These are phyloP conservation scores for Campylomormyrus tamandua DNA, from an alignment of 2,113 vertebrate genomes.

Conservation along the genomic window DNA sequence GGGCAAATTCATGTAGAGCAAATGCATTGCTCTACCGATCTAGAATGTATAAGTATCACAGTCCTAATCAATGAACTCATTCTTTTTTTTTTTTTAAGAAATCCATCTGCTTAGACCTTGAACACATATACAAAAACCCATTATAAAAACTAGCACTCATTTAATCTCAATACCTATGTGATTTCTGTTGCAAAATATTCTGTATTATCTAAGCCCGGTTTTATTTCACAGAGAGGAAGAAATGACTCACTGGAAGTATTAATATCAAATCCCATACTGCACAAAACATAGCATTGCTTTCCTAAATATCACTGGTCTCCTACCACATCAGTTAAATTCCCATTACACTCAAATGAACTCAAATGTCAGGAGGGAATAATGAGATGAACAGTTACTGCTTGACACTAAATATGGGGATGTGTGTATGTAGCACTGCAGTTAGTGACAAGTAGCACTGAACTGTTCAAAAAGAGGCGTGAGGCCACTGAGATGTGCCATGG, in stretches of 20 bases:
- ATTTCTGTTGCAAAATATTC: background rate
- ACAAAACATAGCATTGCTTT: background rate
- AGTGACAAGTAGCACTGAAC: background rate
- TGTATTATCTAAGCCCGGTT: background rate
- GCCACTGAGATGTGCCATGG: background rate
- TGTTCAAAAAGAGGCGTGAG: background rate
- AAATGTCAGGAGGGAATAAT: constrained; percentile 5
- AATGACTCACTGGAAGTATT: background rate
- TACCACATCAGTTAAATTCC: background rate
- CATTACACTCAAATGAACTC: background rate
- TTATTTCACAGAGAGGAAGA: background rate
- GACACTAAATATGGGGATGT: background rate
- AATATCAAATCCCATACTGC: background rate
- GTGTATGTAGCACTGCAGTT: background rate
- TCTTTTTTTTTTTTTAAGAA: background rate
- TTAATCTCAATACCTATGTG: background rate
- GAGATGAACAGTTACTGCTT: constrained; percentile 1
- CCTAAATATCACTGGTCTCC: background rate
- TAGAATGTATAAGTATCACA: background rate
- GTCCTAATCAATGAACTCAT: background rate
- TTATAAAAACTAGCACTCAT: background rate
- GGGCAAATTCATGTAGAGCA: background rate
- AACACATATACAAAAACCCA: background rate
- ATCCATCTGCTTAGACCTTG: background rate
- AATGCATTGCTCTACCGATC: background rate